A percentile compares a stretch with the other conserved stretches of the same genome.
These are phyloP conservation scores for Xestia sexstrigata DNA, from an alignment of 2,888 invertebrate genomes.

Conservation along the genomic window DNA sequence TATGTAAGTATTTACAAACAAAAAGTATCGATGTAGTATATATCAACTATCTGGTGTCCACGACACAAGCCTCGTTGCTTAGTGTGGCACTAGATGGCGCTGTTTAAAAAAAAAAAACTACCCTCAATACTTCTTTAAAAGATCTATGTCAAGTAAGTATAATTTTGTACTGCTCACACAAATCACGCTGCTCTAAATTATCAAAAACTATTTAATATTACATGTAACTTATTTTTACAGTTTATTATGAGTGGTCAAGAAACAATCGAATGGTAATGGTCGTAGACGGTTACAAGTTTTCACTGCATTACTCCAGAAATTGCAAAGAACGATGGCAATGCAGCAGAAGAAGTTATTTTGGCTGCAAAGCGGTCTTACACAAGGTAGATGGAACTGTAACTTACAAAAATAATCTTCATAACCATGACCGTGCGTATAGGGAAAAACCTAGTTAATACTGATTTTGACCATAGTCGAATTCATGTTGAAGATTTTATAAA, in stretches of 20 bases:
- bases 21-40: too few species aligned
- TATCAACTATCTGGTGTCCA: too few species aligned
- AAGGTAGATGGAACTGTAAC: slow-evolving; percentile 69
- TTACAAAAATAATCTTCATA: slow-evolving; percentile 73
- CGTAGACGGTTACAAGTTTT: slow-evolving; percentile 78
- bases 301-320: slow-evolving; percentile 77
- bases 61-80: too few species aligned
- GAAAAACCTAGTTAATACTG: not conserved
- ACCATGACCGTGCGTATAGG: slow-evolving; percentile 70
- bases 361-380: slow-evolving; percentile 81
- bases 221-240: slow-evolving; percentile 59
- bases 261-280: slow-evolving; percentile 76
- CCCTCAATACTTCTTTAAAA: not conserved
- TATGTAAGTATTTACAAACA: too few species aligned
- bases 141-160: slow-evolving; percentile 17
- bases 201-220: slow-evolving; percentile 1
- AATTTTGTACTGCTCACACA: not conserved
- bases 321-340: slow-evolving; percentile 81
- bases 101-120: too few species aligned
- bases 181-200: not conserved
- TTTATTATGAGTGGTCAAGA: slow-evolving; percentile 71
- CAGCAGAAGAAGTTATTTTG: slow-evolving; percentile 79
- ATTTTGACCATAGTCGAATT: not conserved
- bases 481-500: not conserved
- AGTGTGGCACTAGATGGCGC: too few species aligned